Evolutionary conservation across 2,888 invertebrate genomes (phyloP).

Genomic region (Galerucella calmariensis): DNA sequence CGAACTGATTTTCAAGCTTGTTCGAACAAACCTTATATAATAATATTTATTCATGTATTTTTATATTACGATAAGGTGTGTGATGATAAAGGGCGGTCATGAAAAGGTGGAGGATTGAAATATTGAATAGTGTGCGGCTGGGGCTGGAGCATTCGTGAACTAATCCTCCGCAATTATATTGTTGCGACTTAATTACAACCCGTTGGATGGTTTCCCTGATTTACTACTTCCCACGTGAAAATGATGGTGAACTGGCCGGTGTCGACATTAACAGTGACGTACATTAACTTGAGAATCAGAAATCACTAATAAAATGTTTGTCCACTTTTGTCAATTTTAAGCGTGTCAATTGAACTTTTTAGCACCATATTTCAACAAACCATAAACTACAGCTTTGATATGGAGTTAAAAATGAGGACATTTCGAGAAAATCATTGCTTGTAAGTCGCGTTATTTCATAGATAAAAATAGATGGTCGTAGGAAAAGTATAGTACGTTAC

Average conservation of each 20-base stretch:
- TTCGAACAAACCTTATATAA: no score
- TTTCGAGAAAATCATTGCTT: no score
- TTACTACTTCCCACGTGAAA: conserved; percentile 39
- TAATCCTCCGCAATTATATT: conserved; percentile 29
- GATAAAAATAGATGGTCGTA: no score
- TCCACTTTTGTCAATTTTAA: no score
- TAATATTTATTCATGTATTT: neutral
- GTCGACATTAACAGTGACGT: conserved; percentile 15
- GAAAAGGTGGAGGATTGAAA: conserved; percentile 17
- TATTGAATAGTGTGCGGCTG: conserved; percentile 11
- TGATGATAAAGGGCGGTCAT: conserved; percentile 7
- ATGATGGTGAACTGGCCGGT: conserved; percentile 6
- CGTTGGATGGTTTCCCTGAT: conserved; percentile 33
- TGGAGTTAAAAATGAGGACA: no score
- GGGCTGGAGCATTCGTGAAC: conserved; percentile 19
- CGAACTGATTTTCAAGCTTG: no score
- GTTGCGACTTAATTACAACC: conserved; percentile 31
- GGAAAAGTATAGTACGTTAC: no score
- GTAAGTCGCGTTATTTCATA: no score
- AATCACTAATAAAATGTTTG: neutral
- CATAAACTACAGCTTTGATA: no score
- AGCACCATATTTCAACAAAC: no score
- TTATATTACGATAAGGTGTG: neutral
- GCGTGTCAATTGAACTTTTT: no score
- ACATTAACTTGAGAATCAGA: neutral